Evolutionary conservation across 2,888 invertebrate genomes (phyloP).

Genomic region (Dolichomitus sp.): DNA sequence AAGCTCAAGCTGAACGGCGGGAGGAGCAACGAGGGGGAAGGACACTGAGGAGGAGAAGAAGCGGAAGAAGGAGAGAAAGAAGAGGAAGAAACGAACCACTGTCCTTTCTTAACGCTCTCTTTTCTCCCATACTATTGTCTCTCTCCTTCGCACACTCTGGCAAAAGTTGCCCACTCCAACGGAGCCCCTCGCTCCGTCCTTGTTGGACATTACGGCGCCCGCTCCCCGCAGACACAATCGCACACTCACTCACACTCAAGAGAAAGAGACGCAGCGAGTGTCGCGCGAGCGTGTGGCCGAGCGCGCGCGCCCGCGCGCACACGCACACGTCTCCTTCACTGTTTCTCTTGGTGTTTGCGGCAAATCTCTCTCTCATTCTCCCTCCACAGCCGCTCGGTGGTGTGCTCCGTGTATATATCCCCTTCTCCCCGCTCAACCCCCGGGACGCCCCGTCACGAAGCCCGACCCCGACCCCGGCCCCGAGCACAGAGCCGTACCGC

Average conservation of each 20-base stretch:
- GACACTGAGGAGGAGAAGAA: constrained; percentile 22
- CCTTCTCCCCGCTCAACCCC: constrained; percentile 44
- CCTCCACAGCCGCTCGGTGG: constrained; percentile 42
- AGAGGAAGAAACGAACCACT: constrained; percentile 30
- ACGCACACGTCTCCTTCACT: constrained; percentile 47
- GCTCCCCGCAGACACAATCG: constrained; percentile 36
- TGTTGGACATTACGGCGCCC: constrained; percentile 8
- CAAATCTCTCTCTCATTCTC: constrained; percentile 61
- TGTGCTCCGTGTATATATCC: constrained; percentile 33
- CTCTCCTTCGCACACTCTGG: constrained; percentile 51
- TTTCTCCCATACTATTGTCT: constrained; percentile 39
- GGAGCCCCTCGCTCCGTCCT: constrained; percentile 51
- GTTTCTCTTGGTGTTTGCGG: constrained; percentile 57
- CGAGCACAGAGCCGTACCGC: constrained; percentile 59
- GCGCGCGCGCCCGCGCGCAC: constrained; percentile 66
- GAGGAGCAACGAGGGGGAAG: constrained; percentile 67
- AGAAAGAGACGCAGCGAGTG: constrained; percentile 47
- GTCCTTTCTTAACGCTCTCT: constrained; percentile 76
- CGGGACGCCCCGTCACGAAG: constrained; percentile 62
- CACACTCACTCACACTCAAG: not conserved
- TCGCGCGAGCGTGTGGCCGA: constrained; percentile 50
- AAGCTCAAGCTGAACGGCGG: constrained; percentile 60
- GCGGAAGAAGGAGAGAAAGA: constrained; percentile 47
- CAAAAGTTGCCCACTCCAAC: constrained; percentile 41
- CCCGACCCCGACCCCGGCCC: constrained; percentile 65